These are phyloP conservation scores for Menura novaehollandiae DNA, from an alignment of 2,113 vertebrate genomes.

Conservation along the genomic window DNA sequence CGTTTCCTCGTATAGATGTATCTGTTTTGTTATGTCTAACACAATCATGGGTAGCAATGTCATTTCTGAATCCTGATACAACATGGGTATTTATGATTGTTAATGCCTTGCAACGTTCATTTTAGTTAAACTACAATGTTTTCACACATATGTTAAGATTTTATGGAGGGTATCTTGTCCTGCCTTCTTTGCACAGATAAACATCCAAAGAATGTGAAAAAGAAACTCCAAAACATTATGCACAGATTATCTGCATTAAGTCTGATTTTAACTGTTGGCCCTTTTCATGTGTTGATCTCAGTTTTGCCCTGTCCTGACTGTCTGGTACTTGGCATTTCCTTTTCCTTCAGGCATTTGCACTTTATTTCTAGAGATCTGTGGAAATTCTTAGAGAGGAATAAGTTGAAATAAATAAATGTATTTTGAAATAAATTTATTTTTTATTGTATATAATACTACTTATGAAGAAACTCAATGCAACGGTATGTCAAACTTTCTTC, in stretches of 20 bases:
- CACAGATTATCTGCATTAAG: neutral
- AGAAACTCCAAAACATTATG: neutral
- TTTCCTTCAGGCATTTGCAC: neutral
- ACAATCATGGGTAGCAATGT: neutral
- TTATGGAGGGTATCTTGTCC: neutral
- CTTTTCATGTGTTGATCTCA: neutral
- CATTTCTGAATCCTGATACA: neutral
- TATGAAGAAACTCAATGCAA: neutral
- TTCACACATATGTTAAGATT: neutral
- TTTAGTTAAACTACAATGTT: neutral
- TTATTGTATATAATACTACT: neutral
- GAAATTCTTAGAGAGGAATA: neutral
- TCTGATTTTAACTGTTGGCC: neutral
- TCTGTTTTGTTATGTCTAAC: neutral
- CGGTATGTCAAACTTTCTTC: neutral
- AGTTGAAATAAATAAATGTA: neutral
- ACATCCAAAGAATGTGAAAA: neutral
- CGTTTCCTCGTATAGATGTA: neutral
- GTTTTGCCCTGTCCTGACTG: neutral
- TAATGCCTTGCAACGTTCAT: neutral
- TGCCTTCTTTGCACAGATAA: neutral
- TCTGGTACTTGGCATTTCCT: neutral
- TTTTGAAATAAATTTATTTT: neutral
- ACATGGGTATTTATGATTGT: accelerated
- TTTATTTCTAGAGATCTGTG: neutral